Evolutionary conservation across 1,140 invertebrate species (phyloP).

Genomic region (Holotrichia oblita): DNA sequence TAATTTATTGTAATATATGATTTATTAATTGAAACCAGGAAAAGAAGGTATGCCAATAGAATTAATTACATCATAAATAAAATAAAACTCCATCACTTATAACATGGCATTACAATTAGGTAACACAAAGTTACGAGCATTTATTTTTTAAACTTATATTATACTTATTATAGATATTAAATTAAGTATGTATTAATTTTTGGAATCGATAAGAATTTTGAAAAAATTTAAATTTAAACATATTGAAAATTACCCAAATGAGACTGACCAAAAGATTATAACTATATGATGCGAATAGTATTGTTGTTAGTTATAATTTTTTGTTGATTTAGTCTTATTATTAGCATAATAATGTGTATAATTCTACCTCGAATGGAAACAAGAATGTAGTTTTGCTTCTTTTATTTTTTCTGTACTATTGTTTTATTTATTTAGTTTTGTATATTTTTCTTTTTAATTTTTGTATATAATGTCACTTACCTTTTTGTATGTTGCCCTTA

Average conservation of each 20-base stretch:
- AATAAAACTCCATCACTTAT: too few relatives aligned
- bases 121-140: not conserved
- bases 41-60: not conserved
- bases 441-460: constrained; percentile 4
- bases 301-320: constrained; percentile 6
- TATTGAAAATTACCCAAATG: not conserved
- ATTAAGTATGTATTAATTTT: not conserved
- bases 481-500: not conserved
- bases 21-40: not conserved
- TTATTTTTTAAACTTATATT: constrained; percentile 4
- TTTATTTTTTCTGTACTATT: not conserved
- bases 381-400: constrained; percentile 15
- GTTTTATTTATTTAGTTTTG: constrained; percentile 36
- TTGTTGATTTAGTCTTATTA: constrained; percentile 18
- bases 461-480: not conserved
- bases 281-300: not conserved
- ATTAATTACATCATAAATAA: too few relatives aligned
- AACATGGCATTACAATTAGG: constrained; percentile 1
- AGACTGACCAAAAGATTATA: constrained; percentile 24
- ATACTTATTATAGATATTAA: not conserved
- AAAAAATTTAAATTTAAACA: not conserved
- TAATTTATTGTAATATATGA: constrained; percentile 14
- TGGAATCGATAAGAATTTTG: not conserved
- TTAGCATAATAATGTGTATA: constrained; percentile 10
- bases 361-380: constrained; percentile 26